Evolutionary conservation across 2,113 vertebrate genomes (phyloP).

Genomic region (Bufo bufo): DNA sequence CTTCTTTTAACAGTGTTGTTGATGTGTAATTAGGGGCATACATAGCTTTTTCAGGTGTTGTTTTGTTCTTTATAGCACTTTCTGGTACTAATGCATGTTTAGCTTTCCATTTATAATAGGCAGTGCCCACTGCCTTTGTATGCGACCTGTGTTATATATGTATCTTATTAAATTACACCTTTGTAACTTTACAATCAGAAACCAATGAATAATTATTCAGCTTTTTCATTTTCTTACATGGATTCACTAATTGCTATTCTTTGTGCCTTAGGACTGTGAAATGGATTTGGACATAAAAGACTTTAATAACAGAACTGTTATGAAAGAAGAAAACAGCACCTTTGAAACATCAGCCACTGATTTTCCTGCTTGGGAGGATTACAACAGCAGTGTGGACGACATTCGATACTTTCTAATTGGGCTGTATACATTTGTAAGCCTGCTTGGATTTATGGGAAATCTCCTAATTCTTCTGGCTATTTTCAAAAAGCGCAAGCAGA

Average conservation of each 20-base stretch:
- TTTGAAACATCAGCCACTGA: constrained; percentile 62
- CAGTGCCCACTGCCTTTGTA: neutral
- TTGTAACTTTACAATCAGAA: neutral
- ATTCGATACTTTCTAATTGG: constrained; percentile 82
- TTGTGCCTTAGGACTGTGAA: constrained; percentile 68
- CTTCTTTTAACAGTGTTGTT: too few species aligned
- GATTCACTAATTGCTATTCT: constrained; percentile 47
- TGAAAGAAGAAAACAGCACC: constrained; percentile 66
- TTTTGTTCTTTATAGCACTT: neutral
- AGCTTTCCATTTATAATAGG: neutral
- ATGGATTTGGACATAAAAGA: constrained; percentile 75
- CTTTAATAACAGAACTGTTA: constrained; percentile 68
- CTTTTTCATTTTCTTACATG: neutral
- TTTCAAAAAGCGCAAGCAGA: constrained; percentile 74
- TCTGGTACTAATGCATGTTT: neutral
- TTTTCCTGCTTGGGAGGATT: constrained; percentile 80
- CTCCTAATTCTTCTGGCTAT: constrained; percentile 76
- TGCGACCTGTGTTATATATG: neutral
- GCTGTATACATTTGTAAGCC: constrained; percentile 79
- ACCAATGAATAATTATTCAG: neutral
- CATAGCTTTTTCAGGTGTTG: neutral
- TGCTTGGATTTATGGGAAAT: constrained; percentile 80
- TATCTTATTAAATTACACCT: neutral
- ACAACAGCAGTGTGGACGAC: constrained; percentile 78
- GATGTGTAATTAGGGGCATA: neutral